Evolutionary conservation across 37 sponge, comb jelly and placozoan genomes (phyloP), one percentile per base, ranked within the genome.

Genomic region (Ianthella basta): DNA sequence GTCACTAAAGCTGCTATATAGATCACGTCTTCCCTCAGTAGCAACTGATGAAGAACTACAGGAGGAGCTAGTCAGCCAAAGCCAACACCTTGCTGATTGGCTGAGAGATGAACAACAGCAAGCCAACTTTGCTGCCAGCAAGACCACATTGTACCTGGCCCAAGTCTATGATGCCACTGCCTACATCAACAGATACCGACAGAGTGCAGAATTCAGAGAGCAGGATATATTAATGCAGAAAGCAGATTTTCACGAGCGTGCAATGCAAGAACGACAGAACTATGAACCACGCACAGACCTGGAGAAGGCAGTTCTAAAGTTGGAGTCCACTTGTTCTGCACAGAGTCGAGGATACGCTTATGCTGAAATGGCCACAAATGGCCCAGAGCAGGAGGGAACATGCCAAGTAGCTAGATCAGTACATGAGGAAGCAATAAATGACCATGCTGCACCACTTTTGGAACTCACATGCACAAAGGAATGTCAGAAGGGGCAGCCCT

Each of bases 361-460:
- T 69, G 70, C 70, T n/a, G 29, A 69, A 30, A 69, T 69, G 70
- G 70, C 15, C 34, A 69, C 70, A 4, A 69, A 69, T 69, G 70
- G 70, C 12, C 8, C 23, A 24, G 23, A 21, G 8, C 14, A 64
- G 27, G 27, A 69, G 29, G 32, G 70, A 64, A 16, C 27, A 64
- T 30, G 27, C 23, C 27, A 12, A 12, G 8, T 16, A 8, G 66
- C 66, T 21, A 64, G 27, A 64, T 24, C 23, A 16, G 27, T 29
- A 16, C 66, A 64, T 16, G 66, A 30, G 8, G 66, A 64, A 30
- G 66, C 66, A 20, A 64, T 64, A 10, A 24, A 64, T 10, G 23
- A n/a, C n/a, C n/a, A 10, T 16, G 66, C 20, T 29, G 8, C 27
- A 30, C 6, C 23, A 20, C n/a, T 64, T 10, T 30, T 64, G 6